Conservation (phyloP, 2,113 vertebrate species). For the Grallaria varia region DNA sequence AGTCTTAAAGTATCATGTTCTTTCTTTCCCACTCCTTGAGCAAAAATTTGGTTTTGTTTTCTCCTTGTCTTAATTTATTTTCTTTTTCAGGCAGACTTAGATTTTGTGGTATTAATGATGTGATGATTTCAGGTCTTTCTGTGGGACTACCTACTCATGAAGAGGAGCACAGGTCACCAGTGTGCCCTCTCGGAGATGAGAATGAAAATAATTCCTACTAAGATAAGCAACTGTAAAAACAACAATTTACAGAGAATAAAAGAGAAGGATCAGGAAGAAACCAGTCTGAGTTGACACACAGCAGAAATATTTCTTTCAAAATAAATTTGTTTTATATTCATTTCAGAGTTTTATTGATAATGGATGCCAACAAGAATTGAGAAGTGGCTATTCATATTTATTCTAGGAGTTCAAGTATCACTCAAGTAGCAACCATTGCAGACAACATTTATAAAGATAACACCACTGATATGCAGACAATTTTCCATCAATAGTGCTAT, state of each 20-base stretch:
- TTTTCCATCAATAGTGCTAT: background rate
- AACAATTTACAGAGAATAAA: background rate
- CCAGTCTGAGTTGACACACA: background rate
- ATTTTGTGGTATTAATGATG: background rate
- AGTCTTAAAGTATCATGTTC: background rate
- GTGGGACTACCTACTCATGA: background rate
- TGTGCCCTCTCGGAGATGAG: background rate
- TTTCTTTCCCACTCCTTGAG: background rate
- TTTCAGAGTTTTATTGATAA: background rate
- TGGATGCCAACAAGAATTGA: background rate
- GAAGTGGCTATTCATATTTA: constrained; percentile 26
- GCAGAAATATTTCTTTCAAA: constrained; percentile 4
- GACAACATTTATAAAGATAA: constrained; percentile 19
- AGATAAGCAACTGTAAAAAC: background rate
- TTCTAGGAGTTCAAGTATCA: background rate
- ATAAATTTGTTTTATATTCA: constrained; percentile 3
- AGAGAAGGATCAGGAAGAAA: background rate
- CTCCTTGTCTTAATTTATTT: background rate
- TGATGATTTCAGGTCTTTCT: background rate
- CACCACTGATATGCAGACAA: background rate
- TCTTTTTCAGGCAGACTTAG: background rate
- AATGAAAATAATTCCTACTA: background rate
- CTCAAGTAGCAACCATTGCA: background rate
- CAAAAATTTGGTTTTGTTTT: background rate
- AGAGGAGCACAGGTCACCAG: background rate